Base-by-base conservation (phyloP, 2,113 vertebrate species). In the Cranoglanis bouderius region DNA sequence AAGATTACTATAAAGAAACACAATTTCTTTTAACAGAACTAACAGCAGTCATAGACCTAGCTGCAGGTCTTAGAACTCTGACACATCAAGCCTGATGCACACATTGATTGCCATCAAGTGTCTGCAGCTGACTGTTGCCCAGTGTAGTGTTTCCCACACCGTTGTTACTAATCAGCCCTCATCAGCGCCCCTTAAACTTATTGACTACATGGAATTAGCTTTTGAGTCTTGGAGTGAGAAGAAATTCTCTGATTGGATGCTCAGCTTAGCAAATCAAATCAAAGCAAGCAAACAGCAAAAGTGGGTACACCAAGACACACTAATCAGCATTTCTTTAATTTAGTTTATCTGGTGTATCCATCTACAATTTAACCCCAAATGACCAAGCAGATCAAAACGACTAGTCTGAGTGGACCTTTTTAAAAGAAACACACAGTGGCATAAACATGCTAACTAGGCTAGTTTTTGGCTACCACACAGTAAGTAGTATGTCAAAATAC, bases 81-180 rank as follows among this genome's bases (percentile, higher is more conserved):
- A 81, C 46, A n/a, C 40, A 32, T 55, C 7, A 12, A 59, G 32
- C 35, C 53, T 82, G 32, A 82, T 9, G 1, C 51, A 55, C 12
- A 59, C 49, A 82, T 5, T 57, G 53, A 82, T 59, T 82, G 35
- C 32, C 81, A 82, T 82, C 81, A 82, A 82, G 32, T 38, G 53
- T 59, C 51, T 82, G 53, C 81, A 82, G 32, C 81, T 82, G 78
- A 19, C 78, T 55, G n/a, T 55, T 82, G 51, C 51, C 78, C 53
- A 82, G 81, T 82, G 53, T 82, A 57, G 81, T 59, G 19, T 82
- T 57, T 82, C 81, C 35, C 32, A 38, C 81, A 82, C 32, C 1
- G 53, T 59, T 55, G 51, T 38, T 38, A 82, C 55, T 59, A 82
- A 82, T 82, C 81, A 82, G 81, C 55, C 19, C 51, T 57, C 80